Base-by-base conservation (phyloP, 92 coral and sea anemone genomes). In the Paragorgia papillata region DNA sequence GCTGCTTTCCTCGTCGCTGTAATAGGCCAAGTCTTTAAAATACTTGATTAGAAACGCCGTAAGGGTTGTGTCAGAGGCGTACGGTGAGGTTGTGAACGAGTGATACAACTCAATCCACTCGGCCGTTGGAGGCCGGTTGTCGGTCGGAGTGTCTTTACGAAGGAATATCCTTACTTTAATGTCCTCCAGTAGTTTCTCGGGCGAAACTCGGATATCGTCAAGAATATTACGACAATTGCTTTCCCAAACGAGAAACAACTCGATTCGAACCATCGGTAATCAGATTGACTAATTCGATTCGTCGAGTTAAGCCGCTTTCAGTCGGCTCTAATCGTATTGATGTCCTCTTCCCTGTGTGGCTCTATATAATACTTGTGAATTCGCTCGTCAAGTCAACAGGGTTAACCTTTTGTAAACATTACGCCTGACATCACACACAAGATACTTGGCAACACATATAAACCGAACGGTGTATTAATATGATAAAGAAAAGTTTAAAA, bases 181-280 rank as follows among this genome's bases (percentile, higher is more conserved):
- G 30, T 80, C 80, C 32, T 87, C 61, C 57, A 85, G 76, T 34
- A 79, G 69, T 17, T 96, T 92, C 19, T 86, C 86, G 7, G 64
- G 64, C 13, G 88, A 81, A 30, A 86, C 68, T 20, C 58, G 58
- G 48, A 95, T 58, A 0, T 91, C 95, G 44, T 89, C 89, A 73
- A 91, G 85, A 57, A 95, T 89, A 60, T 91, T 91, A 3, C 99
- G 96, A 64, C 99, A 91, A 76, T 90, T 89, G 76, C 99, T 91
- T 65, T 95, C 99, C 99, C 99, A 95, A 37, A 95, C 85, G 57
- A 95, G 62, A 74, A 85, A 88, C 41, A 92, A 87, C 68, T 89
- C 94, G 9, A 87, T 83, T 57, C 82, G 67, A 6, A 31, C 31
- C 62, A 56, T 56, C 1, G 62, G 30, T 56, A 22, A 51, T 51